Percentiles rank a stretch among this genome's conserved stretches.
phyloP scores from a whole-genome alignment of 1,140 invertebrate genomes.

The Lerema accius region DNA sequence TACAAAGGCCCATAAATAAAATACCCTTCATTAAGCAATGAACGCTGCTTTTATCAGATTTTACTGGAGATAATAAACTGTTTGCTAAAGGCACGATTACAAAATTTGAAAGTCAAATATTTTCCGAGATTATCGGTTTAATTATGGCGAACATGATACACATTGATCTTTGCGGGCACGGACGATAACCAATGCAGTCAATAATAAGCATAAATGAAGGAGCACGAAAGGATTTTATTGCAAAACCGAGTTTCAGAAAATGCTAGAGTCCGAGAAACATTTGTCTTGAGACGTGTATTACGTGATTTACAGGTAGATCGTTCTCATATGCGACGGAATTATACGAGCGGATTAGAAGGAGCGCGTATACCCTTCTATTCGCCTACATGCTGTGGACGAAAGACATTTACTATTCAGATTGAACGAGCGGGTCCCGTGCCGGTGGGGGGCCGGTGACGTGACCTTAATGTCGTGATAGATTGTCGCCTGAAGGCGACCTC shows the following conservation, averaged over 20 bases:
- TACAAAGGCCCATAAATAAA: conserved; percentile 26
- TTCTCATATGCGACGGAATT: conserved; percentile 16
- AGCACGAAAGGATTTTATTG: not conserved
- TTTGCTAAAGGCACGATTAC: conserved; percentile 12
- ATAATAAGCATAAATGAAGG: too few species aligned
- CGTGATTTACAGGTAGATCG: too few species aligned
- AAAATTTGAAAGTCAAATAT: conserved; percentile 16
- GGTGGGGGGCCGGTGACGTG: conserved; percentile 25
- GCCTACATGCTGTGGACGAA: conserved; percentile 3
- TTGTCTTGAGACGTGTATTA: not conserved
- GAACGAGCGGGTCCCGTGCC: conserved; percentile 9
- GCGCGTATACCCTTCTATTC: conserved; percentile 5
- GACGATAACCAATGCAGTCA: not conserved
- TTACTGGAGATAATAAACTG: conserved; percentile 11
- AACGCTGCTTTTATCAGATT: conserved; percentile 19
- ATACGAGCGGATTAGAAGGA: not conserved
- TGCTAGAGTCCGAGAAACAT: conserved; percentile 3
- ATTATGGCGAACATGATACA: not conserved
- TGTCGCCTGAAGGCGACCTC: conserved; percentile 28
- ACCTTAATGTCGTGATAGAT: conserved; percentile 39
- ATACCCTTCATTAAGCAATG: conserved; percentile 21
- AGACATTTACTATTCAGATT: conserved; percentile 31
- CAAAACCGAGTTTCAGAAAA: not conserved
- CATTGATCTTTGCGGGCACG: not conserved
- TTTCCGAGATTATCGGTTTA: not conserved